A percentile compares a stretch with the other conserved stretches of the same genome.
Evolutionary conservation across 2,888 invertebrate species (phyloP).

Genomic region (Pollenia amentaria): DNA sequence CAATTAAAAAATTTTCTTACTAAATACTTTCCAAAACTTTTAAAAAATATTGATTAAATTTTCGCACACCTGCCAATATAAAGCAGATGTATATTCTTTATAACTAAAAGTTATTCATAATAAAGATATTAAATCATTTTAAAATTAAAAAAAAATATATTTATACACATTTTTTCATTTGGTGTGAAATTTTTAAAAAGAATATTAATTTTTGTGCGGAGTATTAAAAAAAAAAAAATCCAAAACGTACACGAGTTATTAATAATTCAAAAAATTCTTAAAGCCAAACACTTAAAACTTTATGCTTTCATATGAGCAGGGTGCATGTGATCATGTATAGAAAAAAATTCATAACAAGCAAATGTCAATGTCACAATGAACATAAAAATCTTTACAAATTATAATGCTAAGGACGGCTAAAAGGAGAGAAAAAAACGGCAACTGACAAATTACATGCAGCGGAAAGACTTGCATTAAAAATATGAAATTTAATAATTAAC

Average conservation of each 20-base stretch:
- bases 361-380: constrained; percentile 64
- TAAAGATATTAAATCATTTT: constrained; percentile 70
- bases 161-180: constrained; percentile 40
- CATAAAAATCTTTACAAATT: constrained; percentile 47
- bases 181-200: constrained; percentile 71
- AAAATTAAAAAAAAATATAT: neutral
- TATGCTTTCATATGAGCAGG: too few species aligned
- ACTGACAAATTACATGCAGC: constrained; percentile 72
- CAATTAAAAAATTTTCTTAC: constrained; percentile 12
- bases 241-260: constrained; percentile 60
- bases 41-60: constrained; percentile 9
- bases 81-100: constrained; percentile 32
- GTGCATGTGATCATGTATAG: neutral
- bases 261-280: constrained; percentile 57
- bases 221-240: constrained; percentile 31
- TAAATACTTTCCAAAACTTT: neutral
- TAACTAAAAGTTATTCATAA: constrained; percentile 23
- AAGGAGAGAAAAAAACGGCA: constrained; percentile 24
- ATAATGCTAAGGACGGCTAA: constrained; percentile 30
- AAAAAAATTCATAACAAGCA: constrained; percentile 29
- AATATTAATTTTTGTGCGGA: constrained; percentile 62
- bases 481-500: constrained; percentile 72
- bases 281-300: constrained; percentile 33
- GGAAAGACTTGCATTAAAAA: constrained; percentile 66
- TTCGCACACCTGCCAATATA: constrained; percentile 49